These are phyloP conservation scores for Spinibarbus caldwelli DNA, from an alignment of 2,797 vertebrate species.

Conservation along the genomic window DNA sequence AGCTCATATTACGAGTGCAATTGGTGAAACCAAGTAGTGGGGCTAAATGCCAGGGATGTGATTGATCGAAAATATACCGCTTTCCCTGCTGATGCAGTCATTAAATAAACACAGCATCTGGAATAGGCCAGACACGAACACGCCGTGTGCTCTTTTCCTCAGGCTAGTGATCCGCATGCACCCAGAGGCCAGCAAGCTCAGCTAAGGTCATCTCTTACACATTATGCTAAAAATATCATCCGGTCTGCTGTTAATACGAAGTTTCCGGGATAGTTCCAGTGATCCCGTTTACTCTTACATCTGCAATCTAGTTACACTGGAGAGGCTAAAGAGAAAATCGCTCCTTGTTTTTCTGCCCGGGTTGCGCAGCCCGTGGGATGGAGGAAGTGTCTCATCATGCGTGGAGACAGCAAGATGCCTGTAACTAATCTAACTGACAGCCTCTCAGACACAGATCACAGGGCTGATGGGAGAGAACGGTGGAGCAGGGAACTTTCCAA, in stretches of 20 bases:
- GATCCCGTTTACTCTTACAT: slow-evolving; percentile 34
- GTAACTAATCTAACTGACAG: slow-evolving; percentile 80
- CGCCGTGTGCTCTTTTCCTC: slow-evolving; percentile 23
- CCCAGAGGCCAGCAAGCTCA: slow-evolving; percentile 54
- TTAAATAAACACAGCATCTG: slow-evolving; percentile 71
- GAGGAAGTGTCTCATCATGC: slow-evolving; percentile 72
- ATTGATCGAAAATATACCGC: slow-evolving; percentile 44
- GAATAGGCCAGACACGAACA: slow-evolving; percentile 49
- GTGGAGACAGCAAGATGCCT: slow-evolving; percentile 72
- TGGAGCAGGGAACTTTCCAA: slow-evolving; percentile 66
- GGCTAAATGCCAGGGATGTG: slow-evolving; percentile 42
- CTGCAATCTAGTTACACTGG: slow-evolving; percentile 9
- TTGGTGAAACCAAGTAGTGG: slow-evolving; percentile 41
- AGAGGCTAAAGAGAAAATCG: slow-evolving; percentile 42
- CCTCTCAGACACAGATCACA: slow-evolving; percentile 74
- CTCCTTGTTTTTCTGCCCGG: slow-evolving; percentile 52
- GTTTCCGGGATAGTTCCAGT: not conserved
- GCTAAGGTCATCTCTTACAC: slow-evolving; percentile 43
- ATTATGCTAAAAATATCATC: slow-evolving; percentile 43
- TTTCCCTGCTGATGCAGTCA: slow-evolving; percentile 51
- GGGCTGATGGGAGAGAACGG: slow-evolving; percentile 65
- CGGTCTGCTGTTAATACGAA: not conserved
- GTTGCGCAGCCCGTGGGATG: slow-evolving; percentile 53
- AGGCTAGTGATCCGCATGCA: slow-evolving; percentile 64
- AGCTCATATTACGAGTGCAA: slow-evolving; percentile 36